Conservation (phyloP, 1,140 invertebrate genomes). For the Brachionus paranguensis region DNA sequence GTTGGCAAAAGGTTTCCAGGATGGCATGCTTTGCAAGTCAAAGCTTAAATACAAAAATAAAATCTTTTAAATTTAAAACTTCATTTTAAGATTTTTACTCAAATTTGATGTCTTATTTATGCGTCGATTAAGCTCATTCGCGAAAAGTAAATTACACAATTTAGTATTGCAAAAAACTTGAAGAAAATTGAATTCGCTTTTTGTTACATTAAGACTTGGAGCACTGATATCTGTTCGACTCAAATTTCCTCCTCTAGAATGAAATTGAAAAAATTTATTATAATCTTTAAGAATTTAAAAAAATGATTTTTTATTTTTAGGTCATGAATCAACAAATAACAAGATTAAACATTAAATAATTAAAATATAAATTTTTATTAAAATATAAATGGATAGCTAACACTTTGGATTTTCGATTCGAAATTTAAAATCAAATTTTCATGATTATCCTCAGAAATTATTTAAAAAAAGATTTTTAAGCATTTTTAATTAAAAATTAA, state of each 20-base stretch:
- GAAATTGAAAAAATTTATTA: constrained; percentile 46
- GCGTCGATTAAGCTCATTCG: constrained; percentile 67
- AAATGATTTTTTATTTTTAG: constrained; percentile 42
- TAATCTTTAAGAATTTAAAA: constrained; percentile 42
- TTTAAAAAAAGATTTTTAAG: too few species aligned
- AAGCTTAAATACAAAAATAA: constrained; percentile 49
- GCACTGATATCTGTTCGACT: constrained; percentile 61
- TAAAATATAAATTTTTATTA: too few species aligned
- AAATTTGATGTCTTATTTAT: constrained; percentile 58
- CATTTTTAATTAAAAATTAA: too few species aligned
- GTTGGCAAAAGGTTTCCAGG: constrained; percentile 83
- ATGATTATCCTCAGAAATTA: too few species aligned
- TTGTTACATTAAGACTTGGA: constrained; percentile 59
- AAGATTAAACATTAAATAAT: too few species aligned
- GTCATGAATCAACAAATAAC: background rate
- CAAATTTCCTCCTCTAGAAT: constrained; percentile 64
- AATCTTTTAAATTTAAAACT: background rate
- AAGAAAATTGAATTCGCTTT: constrained; percentile 68
- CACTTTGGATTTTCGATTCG: too few species aligned
- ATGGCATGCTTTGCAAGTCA: constrained; percentile 76
- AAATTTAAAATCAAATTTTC: too few species aligned
- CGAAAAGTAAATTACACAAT: constrained; percentile 78
- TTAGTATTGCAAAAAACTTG: constrained; percentile 83
- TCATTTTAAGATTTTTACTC: background rate
- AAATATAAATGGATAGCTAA: too few species aligned